Percentiles rank a stretch among this genome's conserved stretches.
These are phyloP conservation scores for Phasia obesa DNA, from an alignment of 2,888 invertebrate species.

Conservation along the genomic window DNA sequence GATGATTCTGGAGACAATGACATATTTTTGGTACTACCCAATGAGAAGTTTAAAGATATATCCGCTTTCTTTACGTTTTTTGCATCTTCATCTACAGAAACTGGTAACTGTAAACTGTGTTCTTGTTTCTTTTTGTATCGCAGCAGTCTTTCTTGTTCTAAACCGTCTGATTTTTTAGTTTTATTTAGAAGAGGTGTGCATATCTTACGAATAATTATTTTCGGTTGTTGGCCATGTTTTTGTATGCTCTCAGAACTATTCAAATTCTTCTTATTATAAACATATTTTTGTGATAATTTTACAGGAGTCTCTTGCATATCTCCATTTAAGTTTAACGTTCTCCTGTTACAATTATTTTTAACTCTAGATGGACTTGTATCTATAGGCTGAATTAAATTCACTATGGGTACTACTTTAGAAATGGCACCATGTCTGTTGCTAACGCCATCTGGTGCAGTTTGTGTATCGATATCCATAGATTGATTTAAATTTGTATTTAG, in stretches of 20 bases:
- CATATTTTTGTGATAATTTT: neutral
- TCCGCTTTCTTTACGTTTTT: neutral
- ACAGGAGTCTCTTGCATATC: constrained; percentile 16
- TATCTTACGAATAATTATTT: constrained; percentile 57
- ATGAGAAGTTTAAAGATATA: constrained; percentile 41
- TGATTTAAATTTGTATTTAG: constrained; percentile 11
- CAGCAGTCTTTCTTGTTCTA: constrained; percentile 31
- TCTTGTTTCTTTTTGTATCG: constrained; percentile 35
- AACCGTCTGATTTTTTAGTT: neutral
- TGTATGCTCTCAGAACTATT: neutral
- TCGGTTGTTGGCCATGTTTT: constrained; percentile 36
- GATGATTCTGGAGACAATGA: constrained; percentile 67
- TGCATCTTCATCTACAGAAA: neutral
- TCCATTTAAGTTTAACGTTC: constrained; percentile 24
- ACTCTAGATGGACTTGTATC: too few relatives aligned
- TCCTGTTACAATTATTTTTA: too few relatives aligned
- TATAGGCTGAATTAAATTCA: too few relatives aligned
- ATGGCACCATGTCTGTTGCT: constrained; percentile 1
- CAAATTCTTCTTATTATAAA: neutral
- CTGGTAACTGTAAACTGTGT: neutral
- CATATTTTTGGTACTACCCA: constrained; percentile 43
- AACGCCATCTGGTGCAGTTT: neutral
- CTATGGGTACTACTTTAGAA: constrained; percentile 1
- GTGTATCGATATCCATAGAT: neutral
- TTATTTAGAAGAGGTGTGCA: constrained; percentile 41